Base-by-base conservation (phyloP, 2,113 vertebrate species). In the Euleptes europaea region DNA sequence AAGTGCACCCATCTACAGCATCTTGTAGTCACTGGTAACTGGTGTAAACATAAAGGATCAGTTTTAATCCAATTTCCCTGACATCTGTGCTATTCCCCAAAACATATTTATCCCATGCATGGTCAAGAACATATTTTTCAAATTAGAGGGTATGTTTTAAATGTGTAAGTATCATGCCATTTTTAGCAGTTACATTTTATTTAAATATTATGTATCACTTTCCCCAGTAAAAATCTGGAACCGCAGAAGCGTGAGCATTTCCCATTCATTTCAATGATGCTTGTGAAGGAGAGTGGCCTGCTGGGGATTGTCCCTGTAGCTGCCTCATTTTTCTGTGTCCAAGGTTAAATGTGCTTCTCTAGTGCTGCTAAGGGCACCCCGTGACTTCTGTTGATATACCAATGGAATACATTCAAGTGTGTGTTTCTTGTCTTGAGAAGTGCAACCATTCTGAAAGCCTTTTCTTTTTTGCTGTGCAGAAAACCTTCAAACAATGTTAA, bases 371-470 rank as follows among this genome's bases (percentile, higher is more conserved):
- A 79, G 12, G n/a, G 31, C 23, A 60, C 51, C 42, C 69, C 17
- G 35, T 60, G 17, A 40, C 31, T 78, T 81, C 51, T 77, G 5
- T 71, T 63, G 14, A 49, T 60, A 49, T 60, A 83, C 33, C 54
- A 57, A 40, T 72, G 67, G 74, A 82, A 77, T 31, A 78, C 14
- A 35, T 60, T 78, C 28, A 78, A 72, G 28, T 23, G 54, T 51
- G 69, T 78, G 75, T 78, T 87, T 82, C 84, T 76, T 1, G 83
- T 88, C 91, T 91, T 86, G 69, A 88, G 72, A 90, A 91, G 72
- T 38, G 89, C 17, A 74, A 78, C 88, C 90, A 86, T 91, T 93
- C 90, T 76, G 77, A 86, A 92, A 89, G 35, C 65, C 47, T 47
- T 84, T 69, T 84, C 74, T 71, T 85, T 79, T 35, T 35, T 21